These are phyloP conservation scores for Cartodere bifasciata DNA, from an alignment of 2,888 invertebrate species.

Conservation along the genomic window DNA sequence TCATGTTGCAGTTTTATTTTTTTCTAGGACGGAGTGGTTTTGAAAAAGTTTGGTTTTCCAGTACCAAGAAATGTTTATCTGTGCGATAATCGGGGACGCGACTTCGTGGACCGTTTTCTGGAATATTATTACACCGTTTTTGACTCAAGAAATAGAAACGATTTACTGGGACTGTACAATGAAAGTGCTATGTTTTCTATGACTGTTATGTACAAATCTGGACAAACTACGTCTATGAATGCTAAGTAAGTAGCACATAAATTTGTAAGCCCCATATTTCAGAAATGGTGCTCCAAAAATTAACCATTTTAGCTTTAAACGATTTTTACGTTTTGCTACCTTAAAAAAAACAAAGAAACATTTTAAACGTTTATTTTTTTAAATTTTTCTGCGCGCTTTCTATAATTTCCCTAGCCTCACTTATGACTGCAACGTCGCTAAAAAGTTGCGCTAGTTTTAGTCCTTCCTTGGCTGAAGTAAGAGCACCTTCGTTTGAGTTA, in stretches of 20 bases:
- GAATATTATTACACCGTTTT: slow-evolving; percentile 52
- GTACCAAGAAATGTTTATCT: slow-evolving; percentile 40
- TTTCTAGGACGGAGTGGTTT: slow-evolving; percentile 42
- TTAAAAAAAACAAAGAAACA: background rate
- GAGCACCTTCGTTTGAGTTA: slow-evolving; percentile 28
- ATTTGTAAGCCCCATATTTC: too few species aligned
- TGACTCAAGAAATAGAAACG: slow-evolving; percentile 44
- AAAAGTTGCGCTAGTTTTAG: slow-evolving; percentile 27
- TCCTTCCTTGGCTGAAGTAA: slow-evolving; percentile 30
- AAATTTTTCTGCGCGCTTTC: slow-evolving; percentile 5
- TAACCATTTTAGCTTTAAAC: too few species aligned
- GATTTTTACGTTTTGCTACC: background rate
- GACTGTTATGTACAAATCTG: slow-evolving; percentile 30
- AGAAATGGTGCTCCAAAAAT: background rate
- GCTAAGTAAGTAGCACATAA: background rate
- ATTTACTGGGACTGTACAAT: slow-evolving; percentile 48
- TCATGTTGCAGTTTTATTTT: slow-evolving; percentile 2
- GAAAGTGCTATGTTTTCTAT: slow-evolving; percentile 49
- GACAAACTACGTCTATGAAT: slow-evolving; percentile 17
- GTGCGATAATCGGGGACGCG: slow-evolving; percentile 33
- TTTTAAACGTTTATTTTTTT: background rate
- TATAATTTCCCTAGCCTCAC: slow-evolving; percentile 19
- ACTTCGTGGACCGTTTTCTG: slow-evolving; percentile 48
- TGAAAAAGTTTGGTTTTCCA: slow-evolving; percentile 34
- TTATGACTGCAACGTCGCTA: slow-evolving; percentile 22